Evolutionary conservation across 2,113 vertebrate genomes (phyloP), one percentile per base, ranked within the genome.

Genomic region (Mesitornis unicolor): DNA sequence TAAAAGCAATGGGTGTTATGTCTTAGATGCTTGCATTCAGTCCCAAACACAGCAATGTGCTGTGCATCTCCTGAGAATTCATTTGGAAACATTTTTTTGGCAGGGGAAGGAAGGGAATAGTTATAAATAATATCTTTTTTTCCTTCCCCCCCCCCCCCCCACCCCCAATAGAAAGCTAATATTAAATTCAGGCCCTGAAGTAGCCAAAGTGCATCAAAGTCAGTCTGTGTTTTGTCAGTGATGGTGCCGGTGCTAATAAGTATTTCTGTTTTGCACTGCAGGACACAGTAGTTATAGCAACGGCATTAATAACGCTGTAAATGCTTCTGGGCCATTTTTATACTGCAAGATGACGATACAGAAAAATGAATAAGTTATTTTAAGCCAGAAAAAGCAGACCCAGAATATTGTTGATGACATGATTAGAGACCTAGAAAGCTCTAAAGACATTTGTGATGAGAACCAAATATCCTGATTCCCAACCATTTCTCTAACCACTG

Each of bases 211-310:
- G 64, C 73, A 59, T 79, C 54, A 42, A 18, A 83, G 71, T 45
- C 45, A 67, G 89, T 6, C 74, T 94, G 89, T 79, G 60, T 93
- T 84, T 80, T 91, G 67, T 96, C 84, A 95, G 3, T 1, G 1
- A 19, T 16, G 9, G 61, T 81, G 43, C 71, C 94, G 90, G 67
- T 95, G 84, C 70, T 95, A 89, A 42, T 40, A 47, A 76, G 48
- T 36, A 43, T 77, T 89, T 67, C 59, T 95, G 84, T 40, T 93
- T 83, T 73, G 77, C 63, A 63, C 83, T 36, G 68, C 42, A 83
- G 76, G 88, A 88, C 84, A 8, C 90, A 51, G 90, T 94, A 88
- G 83, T 80, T 95, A 95, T 90, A 92, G 86, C 76, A 95, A 96
- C 63, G 1, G 42, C 19, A 70, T 74, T 75, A 87, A 83, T 73